Base-by-base conservation (phyloP, 2,888 invertebrate species). In the Oxytorus armatus region DNA sequence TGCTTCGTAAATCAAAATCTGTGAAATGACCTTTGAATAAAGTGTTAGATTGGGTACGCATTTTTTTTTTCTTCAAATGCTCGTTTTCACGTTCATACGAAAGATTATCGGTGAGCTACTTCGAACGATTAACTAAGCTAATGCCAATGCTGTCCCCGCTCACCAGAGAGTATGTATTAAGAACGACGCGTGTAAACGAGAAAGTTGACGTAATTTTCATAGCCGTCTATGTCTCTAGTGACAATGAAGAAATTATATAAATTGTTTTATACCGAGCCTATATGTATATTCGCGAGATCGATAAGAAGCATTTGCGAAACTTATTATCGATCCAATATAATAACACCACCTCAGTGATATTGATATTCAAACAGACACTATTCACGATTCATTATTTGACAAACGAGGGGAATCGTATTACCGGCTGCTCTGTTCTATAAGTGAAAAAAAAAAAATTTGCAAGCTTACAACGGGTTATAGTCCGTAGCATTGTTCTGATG, bases 381-480 rank as follows among this genome's bases (percentile, higher is more conserved):
- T 59, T 69, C 66, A 70, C 70, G 66, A 77, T 44, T 77, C 36
- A 73, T 66, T 68, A 77, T 81, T 77, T 77, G 77, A 69, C 63
- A 69, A 74, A 66, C 68, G 47, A 61, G 49, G 25, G 7, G 69
- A 73, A 75, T 73, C 77, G 77, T 81, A 79, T 76, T 75, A 79
- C 47, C 61, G 77, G 79, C 78, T 79, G 79, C 29, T 65, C 76
- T 81, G 72, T 82, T 61, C 79, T 51, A 77, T 79, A 21, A 65
- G 68, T n/a, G n/a, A 23, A 14, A 33, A 25, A 66, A 49, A 42
- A 57, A 51, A 65, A 25, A 25, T 59, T 72, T 51, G 18, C 33
- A 51, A 69, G 68, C 59, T 42, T 59, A 33, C 23, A n/a, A 18
- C 44, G 36, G 36, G 23, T 66, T 49, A 25, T 21, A n/a, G 63